Conservation (phyloP, 2,888 invertebrate genomes). For the Quadroppia sp. region DNA sequence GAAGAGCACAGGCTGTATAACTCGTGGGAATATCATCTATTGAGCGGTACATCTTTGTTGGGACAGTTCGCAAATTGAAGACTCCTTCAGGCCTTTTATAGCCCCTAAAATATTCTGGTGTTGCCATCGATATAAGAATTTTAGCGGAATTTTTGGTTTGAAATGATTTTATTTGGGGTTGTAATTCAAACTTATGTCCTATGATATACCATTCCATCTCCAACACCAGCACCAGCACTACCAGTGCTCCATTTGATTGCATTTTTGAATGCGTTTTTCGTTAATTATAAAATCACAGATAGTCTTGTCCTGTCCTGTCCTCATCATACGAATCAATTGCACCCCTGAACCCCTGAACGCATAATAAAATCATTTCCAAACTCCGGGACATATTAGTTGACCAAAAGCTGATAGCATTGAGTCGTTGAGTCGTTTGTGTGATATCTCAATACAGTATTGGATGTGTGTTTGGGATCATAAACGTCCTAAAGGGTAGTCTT, state of each 20-base stretch:
- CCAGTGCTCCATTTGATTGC: neutral
- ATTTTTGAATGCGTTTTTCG: neutral
- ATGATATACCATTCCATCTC: slow-evolving; percentile 17
- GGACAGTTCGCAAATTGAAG: slow-evolving; percentile 32
- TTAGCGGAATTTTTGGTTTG: slow-evolving; percentile 8
- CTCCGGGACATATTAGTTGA: neutral
- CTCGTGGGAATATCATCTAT: slow-evolving; percentile 33
- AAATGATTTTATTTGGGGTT: slow-evolving; percentile 31
- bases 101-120: slow-evolving; percentile 30
- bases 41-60: slow-evolving; percentile 38
- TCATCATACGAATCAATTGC: neutral
- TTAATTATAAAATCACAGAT: slow-evolving; percentile 17
- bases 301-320: neutral
- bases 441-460: slow-evolving; percentile 23
- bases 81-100: slow-evolving; percentile 33
- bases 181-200: slow-evolving; percentile 33
- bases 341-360: no score
- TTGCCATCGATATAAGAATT: neutral
- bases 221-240: neutral
- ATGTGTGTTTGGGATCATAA: slow-evolving; percentile 24
- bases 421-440: neutral
- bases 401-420: neutral
- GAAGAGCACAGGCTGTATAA: slow-evolving; percentile 17
- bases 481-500: neutral
- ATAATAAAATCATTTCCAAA: slow-evolving; percentile 28